These are phyloP conservation scores for Chondrosia reniformis DNA, from an alignment of 37 sponge, comb jelly and placozoan genomes.

Conservation along the genomic window DNA sequence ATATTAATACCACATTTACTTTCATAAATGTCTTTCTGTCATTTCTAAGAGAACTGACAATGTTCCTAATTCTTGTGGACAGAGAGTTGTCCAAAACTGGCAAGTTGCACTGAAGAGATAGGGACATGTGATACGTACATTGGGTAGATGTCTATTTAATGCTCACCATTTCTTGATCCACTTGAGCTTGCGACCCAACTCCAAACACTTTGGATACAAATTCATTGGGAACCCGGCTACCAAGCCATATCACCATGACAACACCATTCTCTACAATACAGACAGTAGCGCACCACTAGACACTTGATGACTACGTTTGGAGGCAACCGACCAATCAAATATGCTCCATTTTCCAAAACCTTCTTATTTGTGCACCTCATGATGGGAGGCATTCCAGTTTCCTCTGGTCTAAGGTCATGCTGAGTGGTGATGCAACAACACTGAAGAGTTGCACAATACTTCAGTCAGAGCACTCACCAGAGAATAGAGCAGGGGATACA, in stretches of 20 bases:
- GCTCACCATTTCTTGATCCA: constrained; percentile 55
- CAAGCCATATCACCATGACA: constrained; percentile 88
- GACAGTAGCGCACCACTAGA: background rate
- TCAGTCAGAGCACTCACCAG: constrained; percentile 47
- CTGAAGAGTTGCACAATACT: too few species aligned
- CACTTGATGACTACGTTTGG: background rate
- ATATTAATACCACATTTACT: constrained; percentile 20
- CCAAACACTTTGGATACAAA: constrained; percentile 66
- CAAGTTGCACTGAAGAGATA: constrained; percentile 33
- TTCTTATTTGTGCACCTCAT: constrained; percentile 76
- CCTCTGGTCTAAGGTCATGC: constrained; percentile 63
- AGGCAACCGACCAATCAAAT: constrained; percentile 30
- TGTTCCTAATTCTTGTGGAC: constrained; percentile 62
- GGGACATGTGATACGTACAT: background rate
- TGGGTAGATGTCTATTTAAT: background rate
- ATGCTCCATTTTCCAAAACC: constrained; percentile 42
- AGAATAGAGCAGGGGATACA: constrained; percentile 74
- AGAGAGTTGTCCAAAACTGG: constrained; percentile 79
- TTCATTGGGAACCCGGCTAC: constrained; percentile 55
- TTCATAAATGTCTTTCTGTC: constrained; percentile 45
- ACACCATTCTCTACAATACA: constrained; percentile 87
- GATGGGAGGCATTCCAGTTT: constrained; percentile 57
- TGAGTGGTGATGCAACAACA: too few species aligned
- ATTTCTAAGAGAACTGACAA: constrained; percentile 42
- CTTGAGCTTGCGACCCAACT: constrained; percentile 48